Base-by-base conservation (phyloP, 2,113 vertebrate genomes). In the Ciconia stormi region DNA sequence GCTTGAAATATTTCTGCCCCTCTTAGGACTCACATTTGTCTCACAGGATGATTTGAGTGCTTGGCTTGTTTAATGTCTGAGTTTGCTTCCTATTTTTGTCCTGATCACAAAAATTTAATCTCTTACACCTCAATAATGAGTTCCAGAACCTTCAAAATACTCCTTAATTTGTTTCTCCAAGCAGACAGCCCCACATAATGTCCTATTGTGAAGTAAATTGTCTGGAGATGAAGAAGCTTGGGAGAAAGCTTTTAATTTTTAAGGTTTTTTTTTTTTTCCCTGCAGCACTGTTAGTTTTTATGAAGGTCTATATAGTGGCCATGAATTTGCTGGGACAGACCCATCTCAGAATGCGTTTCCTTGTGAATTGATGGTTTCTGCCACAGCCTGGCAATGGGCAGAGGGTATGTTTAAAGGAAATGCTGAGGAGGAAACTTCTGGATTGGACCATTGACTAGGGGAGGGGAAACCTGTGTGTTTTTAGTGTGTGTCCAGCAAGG, bases 91-190 rank as follows among this genome's bases (percentile, higher is more conserved):
- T 78, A 25, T 82, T 94, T 95, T 83, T 76, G n/a, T 61, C 49
- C 61, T 82, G 53, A 85, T 95, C 58, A 66, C 44, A 82, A 95
- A 93, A 70, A 76, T 74, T 92, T 78, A 15, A 87, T 94, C 77
- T 71, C 52, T 78, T 84, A 62, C 69, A 89, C 82, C 27, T 85
- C 80, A 72, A 5, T 91, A 95, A 97, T 72, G 52, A 44, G 11
- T 94, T 95, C 89, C 90, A 95, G 88, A 89, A 66, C 53, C 34
- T 92, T 83, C 44, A 89, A 91, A 87, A 69, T 53, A 23, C 38
- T 88, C n/a, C 47, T 52, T 63, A 59, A 74, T 53, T 72, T 18
- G 13, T 69, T 95, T 50, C 44, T 85, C 16, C 16, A 85, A 73
- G 42, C 20, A 73, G 56, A 38, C 30, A 91, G 25, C 5, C 17